A percentile compares a stretch with the other conserved stretches of the same genome.
These are phyloP conservation scores for Urocyon cinereoargenteus DNA, from an alignment of 2,797 vertebrate genomes.

Conservation along the genomic window DNA sequence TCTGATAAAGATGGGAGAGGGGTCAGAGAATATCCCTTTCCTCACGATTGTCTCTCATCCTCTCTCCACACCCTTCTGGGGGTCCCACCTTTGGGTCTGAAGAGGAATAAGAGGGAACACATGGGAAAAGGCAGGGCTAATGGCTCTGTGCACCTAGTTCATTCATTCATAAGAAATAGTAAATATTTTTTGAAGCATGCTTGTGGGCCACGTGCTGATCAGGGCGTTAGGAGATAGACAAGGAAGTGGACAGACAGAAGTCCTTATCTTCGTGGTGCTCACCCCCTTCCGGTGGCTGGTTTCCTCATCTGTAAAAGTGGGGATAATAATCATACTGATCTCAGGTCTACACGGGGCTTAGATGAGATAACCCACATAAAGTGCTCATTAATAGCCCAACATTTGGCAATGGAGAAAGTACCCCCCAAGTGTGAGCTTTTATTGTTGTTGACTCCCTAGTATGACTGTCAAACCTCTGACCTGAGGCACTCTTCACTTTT, in stretches of 20 bases:
- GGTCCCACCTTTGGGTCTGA: background rate
- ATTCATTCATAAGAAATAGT: background rate
- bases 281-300: background rate
- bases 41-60: background rate
- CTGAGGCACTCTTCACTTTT: background rate
- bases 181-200: background rate
- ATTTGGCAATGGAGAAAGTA: background rate
- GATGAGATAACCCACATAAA: background rate
- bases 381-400: background rate
- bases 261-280: background rate
- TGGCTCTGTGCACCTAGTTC: background rate
- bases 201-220: background rate
- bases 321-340: background rate
- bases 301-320: background rate
- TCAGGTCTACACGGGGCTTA: background rate
- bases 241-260: background rate
- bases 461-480: background rate
- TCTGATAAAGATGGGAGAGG: background rate
- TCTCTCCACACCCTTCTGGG: background rate
- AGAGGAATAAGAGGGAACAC: background rate
- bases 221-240: background rate
- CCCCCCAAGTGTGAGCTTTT: background rate
- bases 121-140: background rate
- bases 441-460: background rate
- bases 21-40: background rate